Conservation (phyloP, 2,888 invertebrate species). For the Cyaniris semiargus region DNA sequence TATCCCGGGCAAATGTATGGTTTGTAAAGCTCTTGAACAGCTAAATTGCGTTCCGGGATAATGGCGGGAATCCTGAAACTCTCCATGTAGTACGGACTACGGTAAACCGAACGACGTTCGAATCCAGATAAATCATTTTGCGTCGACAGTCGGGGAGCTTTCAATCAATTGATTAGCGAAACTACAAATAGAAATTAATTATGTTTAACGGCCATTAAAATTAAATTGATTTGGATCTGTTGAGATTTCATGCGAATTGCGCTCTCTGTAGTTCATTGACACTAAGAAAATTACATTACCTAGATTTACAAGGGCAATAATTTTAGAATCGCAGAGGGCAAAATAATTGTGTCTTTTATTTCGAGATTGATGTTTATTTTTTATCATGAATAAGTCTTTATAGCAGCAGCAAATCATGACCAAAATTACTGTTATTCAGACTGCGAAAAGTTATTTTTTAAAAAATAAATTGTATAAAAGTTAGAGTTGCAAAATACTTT, state of each 20-base stretch:
- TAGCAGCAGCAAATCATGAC: too few species aligned
- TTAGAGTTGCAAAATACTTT: too few species aligned
- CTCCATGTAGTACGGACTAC: neutral
- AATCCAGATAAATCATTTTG: neutral
- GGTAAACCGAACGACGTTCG: neutral
- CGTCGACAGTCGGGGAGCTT: neutral
- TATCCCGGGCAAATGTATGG: neutral
- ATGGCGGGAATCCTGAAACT: neutral
- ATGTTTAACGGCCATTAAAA: constrained; percentile 6
- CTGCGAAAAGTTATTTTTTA: too few species aligned
- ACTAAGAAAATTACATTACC: neutral
- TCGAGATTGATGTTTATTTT: too few species aligned
- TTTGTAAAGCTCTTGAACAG: neutral
- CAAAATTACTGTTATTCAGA: too few species aligned
- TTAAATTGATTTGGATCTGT: neutral
- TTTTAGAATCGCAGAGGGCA: too few species aligned
- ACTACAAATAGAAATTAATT: constrained; percentile 1
- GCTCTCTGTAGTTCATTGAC: neutral
- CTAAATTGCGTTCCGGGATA: neutral
- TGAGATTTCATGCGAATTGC: neutral
- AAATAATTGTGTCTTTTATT: too few species aligned
- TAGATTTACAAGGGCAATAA: too few species aligned
- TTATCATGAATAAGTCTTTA: too few species aligned
- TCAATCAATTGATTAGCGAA: constrained; percentile 14
- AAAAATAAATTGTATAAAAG: too few species aligned